Evolutionary conservation across 2,888 invertebrate genomes (phyloP).

Genomic region (Glyphotaelius pellucidus): DNA sequence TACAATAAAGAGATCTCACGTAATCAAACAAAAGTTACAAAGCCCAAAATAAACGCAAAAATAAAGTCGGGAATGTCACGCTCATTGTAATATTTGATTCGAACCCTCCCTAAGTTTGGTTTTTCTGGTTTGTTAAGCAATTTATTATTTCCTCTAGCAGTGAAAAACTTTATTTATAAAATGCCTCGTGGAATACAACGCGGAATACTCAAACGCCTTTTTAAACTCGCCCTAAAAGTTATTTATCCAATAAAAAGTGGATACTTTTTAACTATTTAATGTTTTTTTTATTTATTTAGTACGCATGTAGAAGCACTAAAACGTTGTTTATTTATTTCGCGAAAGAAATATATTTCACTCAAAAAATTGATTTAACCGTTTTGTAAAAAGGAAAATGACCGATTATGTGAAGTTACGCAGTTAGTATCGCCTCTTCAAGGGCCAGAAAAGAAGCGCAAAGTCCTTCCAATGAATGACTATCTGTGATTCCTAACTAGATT

Average conservation of each 20-base stretch:
- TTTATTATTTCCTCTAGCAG: constrained; percentile 17
- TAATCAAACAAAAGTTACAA: constrained; percentile 33
- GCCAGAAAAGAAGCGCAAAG: too few species aligned
- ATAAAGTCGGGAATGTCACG: constrained; percentile 31
- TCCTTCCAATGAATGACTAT: too few species aligned
- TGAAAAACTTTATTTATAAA: neutral
- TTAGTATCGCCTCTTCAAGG: too few species aligned
- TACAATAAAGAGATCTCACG: neutral
- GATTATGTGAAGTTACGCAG: too few species aligned
- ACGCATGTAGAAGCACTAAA: neutral
- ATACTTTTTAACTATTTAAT: neutral
- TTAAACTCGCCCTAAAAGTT: neutral
- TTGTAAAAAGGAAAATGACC: too few species aligned
- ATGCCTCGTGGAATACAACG: constrained; percentile 9
- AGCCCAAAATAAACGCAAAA: constrained; percentile 26
- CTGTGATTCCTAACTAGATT: too few species aligned
- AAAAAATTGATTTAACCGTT: too few species aligned
- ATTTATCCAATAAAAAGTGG: neutral
- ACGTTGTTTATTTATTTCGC: neutral
- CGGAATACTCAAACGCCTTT: neutral
- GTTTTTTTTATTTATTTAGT: neutral
- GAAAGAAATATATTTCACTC: neutral
- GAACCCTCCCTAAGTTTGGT: constrained; percentile 24
- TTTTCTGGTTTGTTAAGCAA: constrained; percentile 43
- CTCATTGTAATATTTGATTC: constrained; percentile 53